A percentile compares a stretch with the other conserved stretches of the same genome.
These are phyloP conservation scores for Calyptommatus sinebrachiatus DNA, from an alignment of 2,113 vertebrate genomes.

Conservation along the genomic window DNA sequence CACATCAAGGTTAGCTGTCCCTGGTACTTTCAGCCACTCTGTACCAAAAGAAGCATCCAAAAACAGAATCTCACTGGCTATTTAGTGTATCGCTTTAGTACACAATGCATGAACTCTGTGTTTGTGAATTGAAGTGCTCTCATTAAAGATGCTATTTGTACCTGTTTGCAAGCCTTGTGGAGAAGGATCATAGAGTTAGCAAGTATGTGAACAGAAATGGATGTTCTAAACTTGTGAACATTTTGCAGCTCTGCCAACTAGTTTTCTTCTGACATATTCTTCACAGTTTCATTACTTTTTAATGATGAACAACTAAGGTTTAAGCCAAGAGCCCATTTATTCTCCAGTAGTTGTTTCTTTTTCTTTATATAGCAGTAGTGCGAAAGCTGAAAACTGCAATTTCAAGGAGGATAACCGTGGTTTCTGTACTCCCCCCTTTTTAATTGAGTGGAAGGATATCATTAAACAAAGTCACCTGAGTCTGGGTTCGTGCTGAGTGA, in stretches of 20 bases:
- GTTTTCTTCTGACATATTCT: conserved; percentile 3
- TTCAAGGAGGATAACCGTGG: not conserved
- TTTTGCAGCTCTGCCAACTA: not conserved
- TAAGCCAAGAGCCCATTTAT: not conserved
- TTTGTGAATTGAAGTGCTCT: too few species aligned
- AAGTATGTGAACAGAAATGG: not conserved
- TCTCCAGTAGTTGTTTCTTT: not conserved
- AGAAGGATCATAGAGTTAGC: not conserved
- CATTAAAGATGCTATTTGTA: not conserved
- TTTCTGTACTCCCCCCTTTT: conserved; percentile 8
- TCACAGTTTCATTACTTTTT: conserved; percentile 5
- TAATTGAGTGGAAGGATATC: not conserved
- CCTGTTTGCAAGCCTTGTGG: too few species aligned
- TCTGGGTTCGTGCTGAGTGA: not conserved
- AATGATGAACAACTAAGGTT: not conserved
- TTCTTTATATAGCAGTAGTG: not conserved
- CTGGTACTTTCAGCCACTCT: too few species aligned
- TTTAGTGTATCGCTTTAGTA: too few species aligned
- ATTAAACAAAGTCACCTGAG: not conserved
- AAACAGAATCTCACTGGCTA: too few species aligned
- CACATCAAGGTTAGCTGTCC: too few species aligned
- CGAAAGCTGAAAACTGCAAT: not conserved
- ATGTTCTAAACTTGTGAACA: conserved; percentile 1
- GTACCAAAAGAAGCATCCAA: too few species aligned
- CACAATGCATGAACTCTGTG: too few species aligned